Base-by-base conservation (phyloP, 2,888 invertebrate species). In the Phytoseiulus persimilis region DNA sequence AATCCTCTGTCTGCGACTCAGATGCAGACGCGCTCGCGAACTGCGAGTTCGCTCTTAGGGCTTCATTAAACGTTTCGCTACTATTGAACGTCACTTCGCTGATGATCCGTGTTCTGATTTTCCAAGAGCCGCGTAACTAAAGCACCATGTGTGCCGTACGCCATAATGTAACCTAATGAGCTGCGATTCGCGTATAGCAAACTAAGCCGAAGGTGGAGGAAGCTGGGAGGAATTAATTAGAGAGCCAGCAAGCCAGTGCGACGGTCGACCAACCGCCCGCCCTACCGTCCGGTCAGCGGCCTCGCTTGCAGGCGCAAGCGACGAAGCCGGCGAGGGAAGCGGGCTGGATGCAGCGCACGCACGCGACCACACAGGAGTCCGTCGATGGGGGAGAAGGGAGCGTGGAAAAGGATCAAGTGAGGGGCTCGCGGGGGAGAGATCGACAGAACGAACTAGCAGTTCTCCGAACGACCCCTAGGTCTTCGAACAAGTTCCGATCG, bases 111-210 rank as follows among this genome's bases (percentile, higher is more conserved):
- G 65, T 65, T 65, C 65, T 65, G 65, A 65, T 65, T 65, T 65
- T 65, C 65, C 65, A 2, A 28, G 65, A 65, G 65, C 65, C 23
- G 18, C 65, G 65, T 65, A 2, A 11, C 46, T 14, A 14, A 65
- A 23, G 65, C 14, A 65, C 65, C 18, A 65, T 65, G 65, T 28
- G 28, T 23, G 65, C 65, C 65, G 65, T 65, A 2, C 28, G 65
- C 65, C 65, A 65, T 65, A 65, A 65, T 65, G 65, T 65, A 65
- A 65, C 65, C 65, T 65, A 65, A 65, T 65, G 65, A 65, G 65
- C 65, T 65, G 65, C 65, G 65, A 65, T 65, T 65, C 18, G 65
- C 65, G 14, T 65, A 65, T 65, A 65, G 65, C 11, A 65, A 65
- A 65, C 65, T 65, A 14, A 28, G 65, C 65, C 18, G 65, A 65